phyloP scores from a whole-genome alignment of 2,888 invertebrate species.

The Conchocele bisecta region DNA sequence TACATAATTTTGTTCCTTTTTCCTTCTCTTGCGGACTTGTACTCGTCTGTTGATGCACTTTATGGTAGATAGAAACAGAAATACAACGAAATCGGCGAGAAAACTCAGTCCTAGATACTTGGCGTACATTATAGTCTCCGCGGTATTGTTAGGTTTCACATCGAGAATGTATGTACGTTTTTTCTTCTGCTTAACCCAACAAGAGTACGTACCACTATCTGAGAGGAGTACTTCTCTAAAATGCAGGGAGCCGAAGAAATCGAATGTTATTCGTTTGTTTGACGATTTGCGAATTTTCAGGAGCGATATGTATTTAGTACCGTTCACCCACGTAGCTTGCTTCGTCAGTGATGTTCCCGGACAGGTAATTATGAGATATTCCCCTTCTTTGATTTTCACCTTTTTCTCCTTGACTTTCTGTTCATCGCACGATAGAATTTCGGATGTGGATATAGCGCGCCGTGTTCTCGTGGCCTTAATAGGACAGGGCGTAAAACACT shows the following conservation, averaged over 20 bases:
- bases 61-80: constrained; percentile 37
- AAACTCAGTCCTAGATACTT: constrained; percentile 27
- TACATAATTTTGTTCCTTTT: too few relatives aligned
- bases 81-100: constrained; percentile 42
- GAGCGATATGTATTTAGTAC: constrained; percentile 15
- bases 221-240: constrained; percentile 1
- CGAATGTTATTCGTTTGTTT: constrained; percentile 35
- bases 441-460: constrained; percentile 3
- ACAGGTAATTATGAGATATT: constrained; percentile 44
- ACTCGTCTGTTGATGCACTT: constrained; percentile 33
- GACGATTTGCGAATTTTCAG: constrained; percentile 22
- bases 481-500: constrained; percentile 29
- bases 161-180: constrained; percentile 25
- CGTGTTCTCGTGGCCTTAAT: neutral
- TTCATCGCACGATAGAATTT: neutral
- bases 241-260: constrained; percentile 45
- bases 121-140: constrained; percentile 16
- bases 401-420: constrained; percentile 24
- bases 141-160: constrained; percentile 13
- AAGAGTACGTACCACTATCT: constrained; percentile 45
- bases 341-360: constrained; percentile 29
- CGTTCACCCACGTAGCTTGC: constrained; percentile 41
- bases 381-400: constrained; percentile 11
- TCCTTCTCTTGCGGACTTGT: constrained; percentile 23
- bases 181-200: constrained; percentile 44